Evolutionary conservation across 2,888 invertebrate species (phyloP), one percentile per base, ranked within the genome.

Genomic region (Microctonus brassicae): DNA sequence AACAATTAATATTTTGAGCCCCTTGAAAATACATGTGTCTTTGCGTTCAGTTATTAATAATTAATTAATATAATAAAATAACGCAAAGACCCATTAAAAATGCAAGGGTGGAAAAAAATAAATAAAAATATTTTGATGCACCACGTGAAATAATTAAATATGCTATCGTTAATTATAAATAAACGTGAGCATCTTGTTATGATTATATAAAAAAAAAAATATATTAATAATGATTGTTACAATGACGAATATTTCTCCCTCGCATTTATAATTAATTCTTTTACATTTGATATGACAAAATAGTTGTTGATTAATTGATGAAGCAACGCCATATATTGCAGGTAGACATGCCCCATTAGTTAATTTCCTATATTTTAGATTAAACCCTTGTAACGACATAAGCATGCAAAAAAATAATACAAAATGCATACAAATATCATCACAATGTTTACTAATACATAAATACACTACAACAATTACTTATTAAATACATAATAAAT

Each of bases 141-240:
- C 26, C 55, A 22, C 55, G 11, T 55, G 24, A 55, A 5, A 63
- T 10, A 29, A 65, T 61, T 65, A 55, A 26, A 53, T 67, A 66
- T 70, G 77, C 76, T 77, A 72, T 74, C 70, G 70, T 65, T 77
- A 72, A 47, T 76, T 69, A 76, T 72, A n/a, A 70, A 74, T 74
- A 60, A 72, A 80, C 85, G 85, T 77, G 85, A 85, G 85, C 85
- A 85, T 85, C 83, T 85, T 85, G 85, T 80, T 82, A 79, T 84
- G 82, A 81, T 64, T 73, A 24, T 57, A 13, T 22, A 34, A 63
- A 22, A 20, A 61, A 13, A 61, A 67, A 58, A 60, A 68, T 20
- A 24, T 55, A 55, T 22, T 55, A 75, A 78, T 47, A 4, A 20
- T 47, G 17, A 47, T 4, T n/a, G 78, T 66, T 62, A 74, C 77